phyloP scores from a whole-genome alignment of 2,888 invertebrate genomes.

The Stramonita haemastoma region DNA sequence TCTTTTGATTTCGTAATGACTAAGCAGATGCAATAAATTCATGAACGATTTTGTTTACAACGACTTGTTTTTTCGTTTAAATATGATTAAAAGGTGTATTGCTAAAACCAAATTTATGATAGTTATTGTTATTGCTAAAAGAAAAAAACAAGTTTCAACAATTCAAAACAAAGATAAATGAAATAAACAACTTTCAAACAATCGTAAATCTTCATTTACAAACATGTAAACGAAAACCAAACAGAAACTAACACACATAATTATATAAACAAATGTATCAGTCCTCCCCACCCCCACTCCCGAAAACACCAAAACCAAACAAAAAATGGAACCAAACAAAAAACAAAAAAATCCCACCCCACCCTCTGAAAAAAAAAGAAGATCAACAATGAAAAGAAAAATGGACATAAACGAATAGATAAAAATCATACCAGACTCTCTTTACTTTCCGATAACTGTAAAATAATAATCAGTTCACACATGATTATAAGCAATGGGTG shows the following conservation, averaged over 20 bases:
- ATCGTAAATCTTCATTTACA: background rate
- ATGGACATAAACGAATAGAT: background rate
- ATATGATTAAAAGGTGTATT: background rate
- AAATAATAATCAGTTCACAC: constrained; percentile 2
- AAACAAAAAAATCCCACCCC: background rate
- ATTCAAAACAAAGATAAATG: background rate
- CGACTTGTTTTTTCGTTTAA: background rate
- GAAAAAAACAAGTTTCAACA: background rate
- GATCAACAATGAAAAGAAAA: background rate
- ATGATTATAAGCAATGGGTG: background rate
- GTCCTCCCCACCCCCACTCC: background rate
- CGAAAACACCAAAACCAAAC: background rate
- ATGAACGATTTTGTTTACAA: background rate
- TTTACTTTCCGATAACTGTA: background rate
- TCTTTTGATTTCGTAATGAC: constrained; percentile 12
- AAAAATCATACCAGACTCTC: background rate
- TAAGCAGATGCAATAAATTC: background rate
- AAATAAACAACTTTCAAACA: background rate
- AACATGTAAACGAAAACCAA: background rate
- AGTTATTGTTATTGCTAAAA: constrained; percentile 2
- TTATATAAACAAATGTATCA: too few relatives aligned
- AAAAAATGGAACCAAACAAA: background rate
- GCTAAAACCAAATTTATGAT: background rate
- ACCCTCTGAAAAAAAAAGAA: background rate
- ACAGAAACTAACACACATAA: background rate